Evolutionary conservation across 2,797 vertebrate species (phyloP).

Genomic region (Pogoniulus pusillus): DNA sequence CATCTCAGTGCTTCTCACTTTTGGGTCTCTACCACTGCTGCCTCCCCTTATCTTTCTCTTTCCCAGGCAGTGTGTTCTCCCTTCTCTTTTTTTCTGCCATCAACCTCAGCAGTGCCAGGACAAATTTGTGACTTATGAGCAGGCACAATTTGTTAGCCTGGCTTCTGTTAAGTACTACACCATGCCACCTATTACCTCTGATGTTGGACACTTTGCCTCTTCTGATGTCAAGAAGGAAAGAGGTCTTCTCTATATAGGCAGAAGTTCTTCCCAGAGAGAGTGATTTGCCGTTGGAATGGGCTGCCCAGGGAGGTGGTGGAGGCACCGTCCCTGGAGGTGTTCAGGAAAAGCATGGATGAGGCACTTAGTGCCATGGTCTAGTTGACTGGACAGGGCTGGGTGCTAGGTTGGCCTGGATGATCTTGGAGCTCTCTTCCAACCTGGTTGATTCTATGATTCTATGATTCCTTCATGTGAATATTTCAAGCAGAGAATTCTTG

Average conservation of each 20-base stretch:
- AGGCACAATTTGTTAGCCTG: not conserved
- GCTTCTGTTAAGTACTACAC: not conserved
- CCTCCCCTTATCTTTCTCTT: not conserved
- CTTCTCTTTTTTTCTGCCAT: not conserved
- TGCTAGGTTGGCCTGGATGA: no score
- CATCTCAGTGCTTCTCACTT: rapidly evolving
- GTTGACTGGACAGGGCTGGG: no score
- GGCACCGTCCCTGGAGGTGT: no score
- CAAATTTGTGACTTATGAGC: not conserved
- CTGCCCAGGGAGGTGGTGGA: no score
- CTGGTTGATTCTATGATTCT: no score
- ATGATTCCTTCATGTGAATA: not conserved
- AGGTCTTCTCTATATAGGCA: not conserved
- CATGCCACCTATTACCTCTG: rapidly evolving
- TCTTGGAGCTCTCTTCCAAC: no score
- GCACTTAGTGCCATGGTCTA: no score
- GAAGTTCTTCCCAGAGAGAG: no score
- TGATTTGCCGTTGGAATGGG: no score
- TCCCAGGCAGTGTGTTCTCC: not conserved
- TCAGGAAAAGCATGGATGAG: no score
- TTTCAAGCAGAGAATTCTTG: not conserved
- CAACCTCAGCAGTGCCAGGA: not conserved
- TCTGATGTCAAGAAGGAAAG: not conserved
- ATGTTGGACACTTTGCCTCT: not conserved
- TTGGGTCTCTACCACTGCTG: not conserved